phyloP scores from a whole-genome alignment of 2,113 vertebrate genomes.

The Pelecanoides urinatrix region DNA sequence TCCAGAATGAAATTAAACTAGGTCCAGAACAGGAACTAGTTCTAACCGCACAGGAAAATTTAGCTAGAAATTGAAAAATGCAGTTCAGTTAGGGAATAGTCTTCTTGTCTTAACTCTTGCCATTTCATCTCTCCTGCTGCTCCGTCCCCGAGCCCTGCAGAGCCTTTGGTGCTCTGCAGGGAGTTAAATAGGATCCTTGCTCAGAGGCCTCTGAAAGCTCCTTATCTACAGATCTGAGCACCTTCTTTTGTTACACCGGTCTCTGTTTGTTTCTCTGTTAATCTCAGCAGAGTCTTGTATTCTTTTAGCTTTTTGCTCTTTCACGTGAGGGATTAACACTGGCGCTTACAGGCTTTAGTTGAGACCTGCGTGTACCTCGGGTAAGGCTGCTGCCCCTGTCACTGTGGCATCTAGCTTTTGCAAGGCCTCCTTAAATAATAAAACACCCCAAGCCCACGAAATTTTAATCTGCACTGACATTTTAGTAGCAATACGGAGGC shows the following conservation, averaged over 20 bases:
- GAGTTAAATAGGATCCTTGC: conserved; percentile 49
- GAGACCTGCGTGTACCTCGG: neutral
- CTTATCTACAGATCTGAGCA: conserved; percentile 54
- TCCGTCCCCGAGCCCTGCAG: neutral
- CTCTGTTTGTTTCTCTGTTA: conserved; percentile 49
- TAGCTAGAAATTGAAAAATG: conserved; percentile 5
- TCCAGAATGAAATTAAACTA: conserved; percentile 23
- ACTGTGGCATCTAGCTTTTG: neutral
- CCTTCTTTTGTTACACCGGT: conserved; percentile 41
- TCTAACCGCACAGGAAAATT: conserved; percentile 5
- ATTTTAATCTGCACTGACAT: neutral
- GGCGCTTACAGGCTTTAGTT: neutral
- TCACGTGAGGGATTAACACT: conserved; percentile 17
- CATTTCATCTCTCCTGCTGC: neutral
- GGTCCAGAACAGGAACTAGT: conserved; percentile 11
- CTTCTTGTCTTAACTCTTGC: neutral
- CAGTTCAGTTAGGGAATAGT: neutral
- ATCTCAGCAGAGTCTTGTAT: conserved; percentile 43
- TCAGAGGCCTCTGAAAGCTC: conserved; percentile 18
- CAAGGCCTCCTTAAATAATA: neutral
- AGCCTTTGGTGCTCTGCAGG: conserved; percentile 16
- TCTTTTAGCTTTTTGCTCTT: conserved; percentile 62
- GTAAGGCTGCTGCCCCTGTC: neutral
- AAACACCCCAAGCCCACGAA: neutral
- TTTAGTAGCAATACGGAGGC: neutral